Percentiles rank a stretch among this genome's conserved stretches.
These are phyloP conservation scores for Amphipoea lucens DNA, from an alignment of 2,888 invertebrate genomes.

Conservation along the genomic window DNA sequence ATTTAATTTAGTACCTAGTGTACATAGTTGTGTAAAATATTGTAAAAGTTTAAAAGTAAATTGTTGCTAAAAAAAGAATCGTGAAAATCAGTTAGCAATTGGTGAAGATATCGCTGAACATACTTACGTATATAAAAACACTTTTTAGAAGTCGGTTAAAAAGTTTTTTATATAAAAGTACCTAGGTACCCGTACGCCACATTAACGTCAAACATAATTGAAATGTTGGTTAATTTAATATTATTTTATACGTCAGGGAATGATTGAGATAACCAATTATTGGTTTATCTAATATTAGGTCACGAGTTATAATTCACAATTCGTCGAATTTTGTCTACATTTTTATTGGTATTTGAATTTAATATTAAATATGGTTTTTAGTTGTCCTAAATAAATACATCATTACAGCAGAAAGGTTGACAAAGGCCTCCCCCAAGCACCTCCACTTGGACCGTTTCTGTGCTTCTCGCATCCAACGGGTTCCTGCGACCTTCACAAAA, in stretches of 20 bases:
- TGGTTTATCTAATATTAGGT: conserved; percentile 4
- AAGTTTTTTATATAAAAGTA: background rate
- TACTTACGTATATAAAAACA: background rate
- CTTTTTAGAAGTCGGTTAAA: background rate
- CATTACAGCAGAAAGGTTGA: no score
- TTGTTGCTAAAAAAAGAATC: background rate
- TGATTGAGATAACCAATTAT: conserved; percentile 6
- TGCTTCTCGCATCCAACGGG: no score
- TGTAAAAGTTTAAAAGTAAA: background rate
- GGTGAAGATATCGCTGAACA: background rate
- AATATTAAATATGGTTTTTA: background rate
- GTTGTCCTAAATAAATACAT: background rate
- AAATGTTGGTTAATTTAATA: background rate
- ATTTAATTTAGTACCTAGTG: no score
- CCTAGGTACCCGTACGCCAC: background rate
- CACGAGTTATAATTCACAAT: conserved; percentile 12
- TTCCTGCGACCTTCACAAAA: no score
- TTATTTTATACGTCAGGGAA: background rate
- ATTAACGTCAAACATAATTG: background rate
- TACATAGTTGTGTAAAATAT: no score
- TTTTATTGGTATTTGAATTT: background rate
- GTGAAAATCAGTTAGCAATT: background rate
- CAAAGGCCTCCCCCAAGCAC: no score
- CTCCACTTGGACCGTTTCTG: no score
- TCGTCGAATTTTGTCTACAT: conserved; percentile 7